A percentile compares a stretch with the other conserved stretches of the same genome.
Conservation (phyloP, 2,797 vertebrate genomes). For the Squalus acanthias region DNA sequence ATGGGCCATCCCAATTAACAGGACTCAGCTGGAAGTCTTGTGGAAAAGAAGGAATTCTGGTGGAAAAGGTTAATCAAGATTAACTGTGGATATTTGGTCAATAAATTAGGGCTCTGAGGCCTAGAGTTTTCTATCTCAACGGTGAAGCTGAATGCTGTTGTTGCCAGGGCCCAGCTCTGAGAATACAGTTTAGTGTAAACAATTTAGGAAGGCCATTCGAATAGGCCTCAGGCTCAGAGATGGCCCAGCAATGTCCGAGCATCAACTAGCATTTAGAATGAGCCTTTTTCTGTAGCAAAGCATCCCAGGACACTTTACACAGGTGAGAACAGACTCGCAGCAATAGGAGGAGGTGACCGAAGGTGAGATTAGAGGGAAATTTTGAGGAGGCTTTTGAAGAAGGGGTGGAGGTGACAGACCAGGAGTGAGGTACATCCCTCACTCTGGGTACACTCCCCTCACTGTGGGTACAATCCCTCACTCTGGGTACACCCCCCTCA, state of each 20-base stretch:
- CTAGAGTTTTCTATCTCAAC: neutral
- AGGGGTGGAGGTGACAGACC: neutral
- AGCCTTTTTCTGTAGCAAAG: neutral
- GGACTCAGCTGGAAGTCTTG: too few species aligned
- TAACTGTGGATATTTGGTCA: neutral
- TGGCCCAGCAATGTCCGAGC: neutral
- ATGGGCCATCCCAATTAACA: neutral
- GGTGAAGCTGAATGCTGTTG: neutral
- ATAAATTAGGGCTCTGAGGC: neutral
- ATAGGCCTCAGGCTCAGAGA: neutral
- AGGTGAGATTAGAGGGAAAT: neutral
- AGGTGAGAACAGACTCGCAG: neutral
- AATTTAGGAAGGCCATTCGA: neutral
- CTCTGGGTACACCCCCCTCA: neutral
- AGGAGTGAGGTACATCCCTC: neutral
- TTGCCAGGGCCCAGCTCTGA: neutral
- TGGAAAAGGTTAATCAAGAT: neutral
- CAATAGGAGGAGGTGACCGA: neutral
- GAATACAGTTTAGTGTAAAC: neutral
- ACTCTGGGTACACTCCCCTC: neutral
- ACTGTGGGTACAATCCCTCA: neutral
- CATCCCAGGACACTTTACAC: too few species aligned
- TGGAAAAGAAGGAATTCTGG: neutral
- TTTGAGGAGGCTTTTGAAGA: neutral
- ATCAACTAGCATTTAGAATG: neutral